These are phyloP conservation scores for Syngnathoides biaculeatus DNA, from an alignment of 2,113 vertebrate genomes.

Conservation along the genomic window DNA sequence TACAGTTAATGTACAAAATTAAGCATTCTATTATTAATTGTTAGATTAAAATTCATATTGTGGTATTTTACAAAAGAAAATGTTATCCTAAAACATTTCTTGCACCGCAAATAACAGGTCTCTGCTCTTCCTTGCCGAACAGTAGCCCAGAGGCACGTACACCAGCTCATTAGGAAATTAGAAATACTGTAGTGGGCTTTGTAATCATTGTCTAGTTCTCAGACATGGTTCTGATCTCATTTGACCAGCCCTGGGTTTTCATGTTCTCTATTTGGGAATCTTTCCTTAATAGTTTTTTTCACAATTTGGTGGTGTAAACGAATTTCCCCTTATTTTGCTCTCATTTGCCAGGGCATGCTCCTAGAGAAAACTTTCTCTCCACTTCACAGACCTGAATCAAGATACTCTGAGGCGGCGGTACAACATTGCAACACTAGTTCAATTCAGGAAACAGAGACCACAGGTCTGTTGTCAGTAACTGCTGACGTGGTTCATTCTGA, in stretches of 20 bases:
- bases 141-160: neutral
- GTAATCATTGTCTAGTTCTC: neutral
- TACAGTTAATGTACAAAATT: too few species aligned
- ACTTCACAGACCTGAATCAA: constrained; percentile 21
- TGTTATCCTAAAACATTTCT: neutral
- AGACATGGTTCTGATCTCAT: constrained; percentile 4
- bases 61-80: neutral
- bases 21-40: too few species aligned
- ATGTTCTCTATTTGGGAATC: neutral
- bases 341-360: constrained; percentile 73
- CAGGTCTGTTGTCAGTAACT: constrained; percentile 36
- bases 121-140: constrained; percentile 25
- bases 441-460: neutral
- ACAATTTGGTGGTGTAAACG: neutral
- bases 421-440: neutral
- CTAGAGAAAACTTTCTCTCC: constrained; percentile 71
- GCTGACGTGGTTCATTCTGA: neutral
- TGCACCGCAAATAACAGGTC: neutral
- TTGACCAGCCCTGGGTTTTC: constrained; percentile 1
- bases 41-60: too few species aligned
- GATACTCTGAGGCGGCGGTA: neutral
- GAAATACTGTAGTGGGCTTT: constrained; percentile 8
- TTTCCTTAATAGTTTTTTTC: neutral
- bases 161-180: constrained; percentile 8
- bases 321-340: neutral